A percentile compares a stretch with the other conserved stretches of the same genome.
Conservation (phyloP, 2,113 vertebrate species). For the Poeciliopsis prolifica region DNA sequence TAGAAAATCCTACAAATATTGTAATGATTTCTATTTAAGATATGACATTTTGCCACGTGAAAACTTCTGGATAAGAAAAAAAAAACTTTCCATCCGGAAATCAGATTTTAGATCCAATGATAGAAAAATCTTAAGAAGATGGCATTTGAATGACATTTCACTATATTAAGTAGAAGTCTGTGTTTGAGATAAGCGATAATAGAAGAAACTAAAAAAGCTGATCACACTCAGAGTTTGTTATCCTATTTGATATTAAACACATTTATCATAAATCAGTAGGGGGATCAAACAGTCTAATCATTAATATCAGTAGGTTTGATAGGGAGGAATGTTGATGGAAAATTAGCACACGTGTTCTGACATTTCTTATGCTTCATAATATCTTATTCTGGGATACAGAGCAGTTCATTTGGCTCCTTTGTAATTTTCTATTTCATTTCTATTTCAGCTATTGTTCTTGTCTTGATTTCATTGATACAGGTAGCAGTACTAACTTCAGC, state of each 20-base stretch:
- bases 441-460: too few relatives aligned
- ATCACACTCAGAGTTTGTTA: neutral
- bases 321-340: neutral
- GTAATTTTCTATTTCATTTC: too few relatives aligned
- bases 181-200: neutral
- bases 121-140: neutral
- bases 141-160: neutral
- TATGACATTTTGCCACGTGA: neutral
- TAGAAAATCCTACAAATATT: neutral
- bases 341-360: neutral
- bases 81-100: neutral
- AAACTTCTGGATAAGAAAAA: neutral
- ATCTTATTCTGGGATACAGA: neutral
- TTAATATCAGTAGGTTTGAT: neutral
- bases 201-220: conserved; percentile 1
- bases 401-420: too few relatives aligned
- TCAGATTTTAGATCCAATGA: neutral
- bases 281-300: neutral
- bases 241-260: neutral
- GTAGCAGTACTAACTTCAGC: too few relatives aligned
- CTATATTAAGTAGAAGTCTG: neutral
- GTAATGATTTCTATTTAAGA: neutral
- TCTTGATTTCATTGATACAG: too few relatives aligned
- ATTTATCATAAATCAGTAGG: conserved; percentile 6
- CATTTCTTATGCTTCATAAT: neutral